These are phyloP conservation scores for Paracentrotus lividus DNA, from an alignment of 53 echinoderm and acorn worm species.

Conservation along the genomic window DNA sequence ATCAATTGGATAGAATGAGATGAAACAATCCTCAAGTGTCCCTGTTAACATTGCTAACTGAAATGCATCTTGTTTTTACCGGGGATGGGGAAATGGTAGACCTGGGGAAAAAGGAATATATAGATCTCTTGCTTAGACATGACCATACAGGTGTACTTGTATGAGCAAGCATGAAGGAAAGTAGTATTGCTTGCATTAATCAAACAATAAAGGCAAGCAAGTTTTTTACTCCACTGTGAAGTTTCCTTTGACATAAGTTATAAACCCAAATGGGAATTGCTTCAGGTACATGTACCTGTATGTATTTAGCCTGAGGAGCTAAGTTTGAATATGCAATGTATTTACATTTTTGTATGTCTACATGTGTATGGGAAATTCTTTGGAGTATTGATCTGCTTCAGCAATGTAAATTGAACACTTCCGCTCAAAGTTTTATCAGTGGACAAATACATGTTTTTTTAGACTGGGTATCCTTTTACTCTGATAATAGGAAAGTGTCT, in stretches of 20 bases:
- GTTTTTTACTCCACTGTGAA: conserved; percentile 2
- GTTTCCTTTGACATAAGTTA: not conserved
- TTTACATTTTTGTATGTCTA: not conserved
- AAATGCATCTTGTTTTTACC: not conserved
- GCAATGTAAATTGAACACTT: not conserved
- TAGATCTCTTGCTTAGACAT: too few species aligned
- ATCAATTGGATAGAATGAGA: not conserved
- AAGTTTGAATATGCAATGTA: too few species aligned
- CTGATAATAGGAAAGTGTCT: not conserved
- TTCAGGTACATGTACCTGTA: not conserved
- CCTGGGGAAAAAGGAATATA: not conserved
- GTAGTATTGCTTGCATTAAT: conserved; percentile 16
- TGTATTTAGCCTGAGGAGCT: too few species aligned
- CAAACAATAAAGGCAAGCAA: not conserved
- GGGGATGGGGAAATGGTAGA: not conserved
- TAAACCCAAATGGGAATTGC: too few species aligned
- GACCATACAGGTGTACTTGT: too few species aligned
- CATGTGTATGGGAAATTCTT: not conserved
- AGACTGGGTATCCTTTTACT: not conserved
- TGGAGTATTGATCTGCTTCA: not conserved
- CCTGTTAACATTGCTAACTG: not conserved
- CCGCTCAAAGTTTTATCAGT: not conserved
- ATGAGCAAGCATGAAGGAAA: conserved; percentile 30
- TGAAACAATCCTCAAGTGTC: not conserved
- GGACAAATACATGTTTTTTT: not conserved